These are phyloP conservation scores for Drosophila limbata DNA, from an alignment of 2,888 invertebrate genomes.

Conservation along the genomic window DNA sequence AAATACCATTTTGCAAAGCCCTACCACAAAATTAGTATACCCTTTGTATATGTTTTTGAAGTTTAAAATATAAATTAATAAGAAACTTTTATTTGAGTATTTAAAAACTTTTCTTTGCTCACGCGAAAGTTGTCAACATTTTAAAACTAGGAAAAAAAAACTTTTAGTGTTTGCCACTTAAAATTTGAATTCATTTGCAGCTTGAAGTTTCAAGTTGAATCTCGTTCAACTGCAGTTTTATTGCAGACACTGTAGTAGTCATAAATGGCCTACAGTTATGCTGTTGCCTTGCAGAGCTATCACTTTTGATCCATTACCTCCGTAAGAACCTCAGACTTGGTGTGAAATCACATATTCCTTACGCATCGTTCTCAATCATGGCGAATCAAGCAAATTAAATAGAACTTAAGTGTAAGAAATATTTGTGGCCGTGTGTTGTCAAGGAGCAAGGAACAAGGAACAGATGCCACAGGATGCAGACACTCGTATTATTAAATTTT, in stretches of 20 bases:
- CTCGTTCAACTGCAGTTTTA: not conserved
- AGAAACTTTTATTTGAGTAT: not conserved
- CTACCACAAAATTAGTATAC: too few relatives aligned
- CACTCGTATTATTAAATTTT: conserved; percentile 75
- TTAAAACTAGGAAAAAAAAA: not conserved
- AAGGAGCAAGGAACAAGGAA: conserved; percentile 10
- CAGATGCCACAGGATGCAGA: conserved; percentile 31
- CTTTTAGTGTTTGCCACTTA: not conserved
- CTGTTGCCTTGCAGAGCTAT: not conserved
- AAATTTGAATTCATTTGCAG: conserved; percentile 4
- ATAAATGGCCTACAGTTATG: not conserved
- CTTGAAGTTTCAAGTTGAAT: conserved; percentile 1
- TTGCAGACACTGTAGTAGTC: not conserved
- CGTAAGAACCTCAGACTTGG: conserved; percentile 4
- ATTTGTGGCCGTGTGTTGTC: conserved; percentile 12
- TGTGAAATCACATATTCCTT: conserved; percentile 22
- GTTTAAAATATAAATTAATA: not conserved
- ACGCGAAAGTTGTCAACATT: conserved; percentile 9
- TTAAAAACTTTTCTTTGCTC: conserved; percentile 6
- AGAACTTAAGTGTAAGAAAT: conserved; percentile 45
- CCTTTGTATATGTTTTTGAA: not conserved
- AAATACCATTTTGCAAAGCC: not conserved
- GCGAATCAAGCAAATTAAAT: conserved; percentile 65
- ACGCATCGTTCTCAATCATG: conserved; percentile 45
- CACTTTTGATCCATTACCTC: not conserved